phyloP scores from a whole-genome alignment of 1,140 invertebrate species.

The Hylaeus anthracinus region DNA sequence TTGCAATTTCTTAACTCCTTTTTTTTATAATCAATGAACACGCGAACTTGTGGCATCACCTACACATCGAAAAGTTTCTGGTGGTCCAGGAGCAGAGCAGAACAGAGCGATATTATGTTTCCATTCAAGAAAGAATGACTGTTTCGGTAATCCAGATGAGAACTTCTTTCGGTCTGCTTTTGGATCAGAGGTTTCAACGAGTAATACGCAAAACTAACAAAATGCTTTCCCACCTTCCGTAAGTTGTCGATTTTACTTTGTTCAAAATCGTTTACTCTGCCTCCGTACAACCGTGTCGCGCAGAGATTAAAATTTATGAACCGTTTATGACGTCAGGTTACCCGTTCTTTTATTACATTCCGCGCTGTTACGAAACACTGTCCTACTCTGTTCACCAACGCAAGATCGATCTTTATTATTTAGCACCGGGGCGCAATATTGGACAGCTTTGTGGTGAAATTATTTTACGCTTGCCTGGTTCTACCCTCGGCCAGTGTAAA shows the following conservation, averaged over 20 bases:
- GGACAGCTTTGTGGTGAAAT: constrained; percentile 52
- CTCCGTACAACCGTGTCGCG: background rate
- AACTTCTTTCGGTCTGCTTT: too few species aligned
- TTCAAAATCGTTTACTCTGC: background rate
- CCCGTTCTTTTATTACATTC: constrained; percentile 23
- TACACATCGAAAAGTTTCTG: too few species aligned
- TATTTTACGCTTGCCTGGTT: constrained; percentile 46
- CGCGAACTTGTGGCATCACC: too few species aligned
- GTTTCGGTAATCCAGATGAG: too few species aligned
- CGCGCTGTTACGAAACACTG: background rate
- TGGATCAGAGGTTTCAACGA: too few species aligned
- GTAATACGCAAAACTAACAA: too few species aligned
- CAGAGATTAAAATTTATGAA: constrained; percentile 17
- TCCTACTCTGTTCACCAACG: background rate
- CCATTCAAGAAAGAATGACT: too few species aligned
- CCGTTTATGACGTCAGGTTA: background rate
- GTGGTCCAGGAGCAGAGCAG: too few species aligned
- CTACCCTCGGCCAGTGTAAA: constrained; percentile 39
- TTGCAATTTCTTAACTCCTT: too few species aligned
- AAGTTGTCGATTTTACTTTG: background rate
- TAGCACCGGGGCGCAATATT: constrained; percentile 32
- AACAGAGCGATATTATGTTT: too few species aligned
- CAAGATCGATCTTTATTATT: constrained; percentile 36
- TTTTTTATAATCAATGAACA: too few species aligned
- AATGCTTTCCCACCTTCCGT: background rate